Percentiles rank a stretch among this genome's conserved stretches.
These are phyloP conservation scores for Magallana angulata DNA, from an alignment of 1,140 invertebrate genomes.

Conservation along the genomic window DNA sequence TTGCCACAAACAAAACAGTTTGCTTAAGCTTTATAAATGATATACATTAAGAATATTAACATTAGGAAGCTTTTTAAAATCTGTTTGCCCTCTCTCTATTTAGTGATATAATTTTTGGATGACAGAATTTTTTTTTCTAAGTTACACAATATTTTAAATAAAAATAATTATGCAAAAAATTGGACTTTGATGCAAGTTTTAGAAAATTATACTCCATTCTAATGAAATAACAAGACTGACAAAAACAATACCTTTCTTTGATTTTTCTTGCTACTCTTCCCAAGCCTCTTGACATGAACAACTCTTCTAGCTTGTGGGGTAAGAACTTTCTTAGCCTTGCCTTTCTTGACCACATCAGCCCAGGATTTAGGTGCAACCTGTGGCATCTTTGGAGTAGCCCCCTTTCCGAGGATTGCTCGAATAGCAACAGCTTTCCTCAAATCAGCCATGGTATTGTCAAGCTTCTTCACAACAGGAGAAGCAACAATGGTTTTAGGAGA, in stretches of 20 bases:
- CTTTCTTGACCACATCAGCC: slow-evolving; percentile 72
- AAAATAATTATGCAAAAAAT: no score
- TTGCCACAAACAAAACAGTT: neutral
- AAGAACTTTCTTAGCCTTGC: slow-evolving; percentile 53
- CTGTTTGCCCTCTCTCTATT: no score
- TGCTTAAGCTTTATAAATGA: neutral
- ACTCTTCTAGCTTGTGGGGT: neutral
- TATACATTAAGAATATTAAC: no score
- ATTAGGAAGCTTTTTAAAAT: no score
- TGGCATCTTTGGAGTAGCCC: slow-evolving; percentile 67
- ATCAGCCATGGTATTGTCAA: slow-evolving; percentile 61
- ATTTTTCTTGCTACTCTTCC: slow-evolving; percentile 34
- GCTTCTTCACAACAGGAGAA: slow-evolving; percentile 61
- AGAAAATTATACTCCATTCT: no score
- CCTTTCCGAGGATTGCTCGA: slow-evolving; percentile 71
- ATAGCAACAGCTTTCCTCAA: slow-evolving; percentile 72
- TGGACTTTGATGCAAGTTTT: no score
- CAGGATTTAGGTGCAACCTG: slow-evolving; percentile 51
- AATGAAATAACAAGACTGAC: no score
- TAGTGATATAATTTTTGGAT: no score
- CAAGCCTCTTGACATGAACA: neutral
- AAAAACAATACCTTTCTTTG: slow-evolving; percentile 47
- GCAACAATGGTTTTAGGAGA: slow-evolving; percentile 2
- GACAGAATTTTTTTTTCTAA: no score
- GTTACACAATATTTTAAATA: no score